Percentiles rank a stretch among this genome's conserved stretches.
Evolutionary conservation across 2,888 invertebrate genomes (phyloP).

Genomic region (Glyphotaelius pellucidus): DNA sequence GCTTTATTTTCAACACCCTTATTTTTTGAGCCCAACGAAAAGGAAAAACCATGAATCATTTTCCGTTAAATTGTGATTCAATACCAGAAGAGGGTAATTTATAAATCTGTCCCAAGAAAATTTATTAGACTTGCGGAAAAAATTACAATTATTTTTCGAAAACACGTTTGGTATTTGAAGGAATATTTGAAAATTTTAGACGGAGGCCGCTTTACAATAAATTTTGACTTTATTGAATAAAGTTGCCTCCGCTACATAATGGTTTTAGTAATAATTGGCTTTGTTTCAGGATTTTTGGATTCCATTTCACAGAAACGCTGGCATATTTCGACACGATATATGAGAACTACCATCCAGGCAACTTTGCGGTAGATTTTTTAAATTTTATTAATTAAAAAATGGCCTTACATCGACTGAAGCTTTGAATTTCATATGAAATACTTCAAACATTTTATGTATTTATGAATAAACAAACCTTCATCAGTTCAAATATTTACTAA

Average conservation of each 20-base stretch:
- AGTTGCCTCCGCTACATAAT: neutral
- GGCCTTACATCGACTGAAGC: no score
- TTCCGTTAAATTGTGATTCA: constrained; percentile 25
- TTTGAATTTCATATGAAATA: no score
- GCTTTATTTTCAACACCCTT: neutral
- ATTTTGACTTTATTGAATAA: neutral
- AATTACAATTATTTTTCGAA: constrained; percentile 14
- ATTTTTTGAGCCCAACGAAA: neutral
- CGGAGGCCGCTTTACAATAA: neutral
- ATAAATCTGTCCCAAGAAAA: constrained; percentile 37
- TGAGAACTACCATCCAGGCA: no score
- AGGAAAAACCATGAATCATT: constrained; percentile 34
- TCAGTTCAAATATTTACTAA: no score
- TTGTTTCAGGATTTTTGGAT: neutral
- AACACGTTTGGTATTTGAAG: neutral
- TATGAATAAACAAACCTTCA: no score
- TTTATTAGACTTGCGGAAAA: constrained; percentile 26
- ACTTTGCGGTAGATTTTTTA: no score
- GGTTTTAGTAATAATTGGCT: neutral
- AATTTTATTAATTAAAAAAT: no score
- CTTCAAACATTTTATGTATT: no score
- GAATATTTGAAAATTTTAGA: neutral
- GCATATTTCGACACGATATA: neutral
- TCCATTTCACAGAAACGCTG: neutral
- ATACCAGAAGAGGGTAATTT: constrained; percentile 42